Percentiles rank a stretch among this genome's conserved stretches.
Evolutionary conservation across 2,888 invertebrate genomes (phyloP).

Genomic region (Luperina nickerlii): DNA sequence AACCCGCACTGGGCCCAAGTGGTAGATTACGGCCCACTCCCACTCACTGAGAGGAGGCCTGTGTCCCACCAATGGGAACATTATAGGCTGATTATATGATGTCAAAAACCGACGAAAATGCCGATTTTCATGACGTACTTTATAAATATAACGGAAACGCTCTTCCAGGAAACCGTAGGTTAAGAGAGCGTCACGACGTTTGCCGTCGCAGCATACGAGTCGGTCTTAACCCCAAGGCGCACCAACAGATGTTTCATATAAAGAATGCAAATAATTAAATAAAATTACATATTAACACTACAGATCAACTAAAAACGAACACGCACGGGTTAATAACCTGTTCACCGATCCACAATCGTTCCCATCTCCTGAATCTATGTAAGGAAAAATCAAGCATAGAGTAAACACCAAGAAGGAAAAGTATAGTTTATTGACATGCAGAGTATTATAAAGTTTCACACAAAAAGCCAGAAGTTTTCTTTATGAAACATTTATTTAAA

Average conservation of each 20-base stretch:
- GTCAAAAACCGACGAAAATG: neutral
- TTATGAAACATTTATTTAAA: neutral
- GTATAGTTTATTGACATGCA: neutral
- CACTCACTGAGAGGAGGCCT: no score
- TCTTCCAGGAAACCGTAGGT: neutral
- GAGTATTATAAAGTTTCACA: neutral
- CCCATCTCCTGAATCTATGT: slow-evolving; percentile 45
- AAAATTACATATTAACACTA: slow-evolving; percentile 25
- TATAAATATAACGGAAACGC: neutral
- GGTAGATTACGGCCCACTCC: no score
- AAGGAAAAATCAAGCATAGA: slow-evolving; percentile 20
- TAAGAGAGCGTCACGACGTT: neutral
- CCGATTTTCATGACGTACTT: neutral
- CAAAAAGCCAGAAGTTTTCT: neutral
- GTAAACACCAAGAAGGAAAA: slow-evolving; percentile 24
- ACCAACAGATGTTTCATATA: neutral
- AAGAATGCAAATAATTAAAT: slow-evolving; percentile 3
- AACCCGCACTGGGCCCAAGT: no score
- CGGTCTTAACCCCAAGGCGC: neutral
- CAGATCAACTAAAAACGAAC: slow-evolving; percentile 8
- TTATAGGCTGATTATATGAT: neutral
- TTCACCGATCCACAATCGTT: slow-evolving; percentile 42
- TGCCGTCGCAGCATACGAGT: neutral
- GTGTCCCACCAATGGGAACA: no score
- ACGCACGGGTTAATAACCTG: slow-evolving; percentile 33